Evolutionary conservation across 1,140 invertebrate genomes (phyloP).

Genomic region (Dendrolimus punctatus): DNA sequence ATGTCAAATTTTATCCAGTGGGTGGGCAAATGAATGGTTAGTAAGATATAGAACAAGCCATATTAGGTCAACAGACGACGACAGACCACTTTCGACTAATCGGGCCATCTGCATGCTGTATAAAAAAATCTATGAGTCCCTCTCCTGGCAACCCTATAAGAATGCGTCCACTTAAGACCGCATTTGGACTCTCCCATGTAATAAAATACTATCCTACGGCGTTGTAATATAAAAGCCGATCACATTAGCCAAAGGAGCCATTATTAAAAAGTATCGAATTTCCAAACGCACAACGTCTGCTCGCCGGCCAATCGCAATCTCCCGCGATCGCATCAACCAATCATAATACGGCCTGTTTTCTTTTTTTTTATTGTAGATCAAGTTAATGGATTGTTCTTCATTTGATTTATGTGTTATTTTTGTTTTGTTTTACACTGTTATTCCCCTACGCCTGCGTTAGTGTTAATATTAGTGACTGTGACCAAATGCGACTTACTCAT

Average conservation of each 20-base stretch:
- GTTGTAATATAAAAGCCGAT: constrained; percentile 60
- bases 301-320: constrained; percentile 42
- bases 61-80: no score
- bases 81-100: no score
- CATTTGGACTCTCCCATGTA: constrained; percentile 53
- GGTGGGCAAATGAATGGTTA: no score
- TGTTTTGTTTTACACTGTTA: constrained; percentile 33
- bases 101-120: no score
- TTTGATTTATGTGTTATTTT: constrained; percentile 60
- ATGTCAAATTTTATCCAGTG: no score
- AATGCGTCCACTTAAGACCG: constrained; percentile 39
- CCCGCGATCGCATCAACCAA: constrained; percentile 37
- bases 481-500: no score
- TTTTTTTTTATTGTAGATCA: constrained; percentile 59
- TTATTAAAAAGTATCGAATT: constrained; percentile 71
- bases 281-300: constrained; percentile 44
- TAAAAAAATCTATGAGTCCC: no score
- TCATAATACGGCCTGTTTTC: constrained; percentile 30
- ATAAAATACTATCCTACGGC: constrained; percentile 46
- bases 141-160: not conserved
- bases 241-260: constrained; percentile 68
- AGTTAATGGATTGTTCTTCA: constrained; percentile 68
- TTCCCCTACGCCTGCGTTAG: not conserved
- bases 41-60: no score
- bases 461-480: no score